Evolutionary conservation across 2,888 invertebrate species (phyloP).

Genomic region (Brenthis ino): DNA sequence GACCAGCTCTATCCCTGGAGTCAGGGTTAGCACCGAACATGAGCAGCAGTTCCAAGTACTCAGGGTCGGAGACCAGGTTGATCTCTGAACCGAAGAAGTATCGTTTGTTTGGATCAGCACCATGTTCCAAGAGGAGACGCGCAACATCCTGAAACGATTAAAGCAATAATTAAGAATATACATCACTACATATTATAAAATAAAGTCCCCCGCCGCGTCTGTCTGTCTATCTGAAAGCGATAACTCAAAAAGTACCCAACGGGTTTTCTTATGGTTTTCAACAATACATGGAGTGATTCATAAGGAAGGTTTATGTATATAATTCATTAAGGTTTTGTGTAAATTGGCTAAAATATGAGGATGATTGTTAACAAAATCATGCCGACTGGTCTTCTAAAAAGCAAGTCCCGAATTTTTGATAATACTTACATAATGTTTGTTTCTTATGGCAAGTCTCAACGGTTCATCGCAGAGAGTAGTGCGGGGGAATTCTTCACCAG

Average conservation of each 20-base stretch:
- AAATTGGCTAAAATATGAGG: not conserved
- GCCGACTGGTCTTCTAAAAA: too few relatives aligned
- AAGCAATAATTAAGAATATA: too few relatives aligned
- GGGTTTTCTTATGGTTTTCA: too few relatives aligned
- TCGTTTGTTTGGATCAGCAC: slow-evolving; percentile 95
- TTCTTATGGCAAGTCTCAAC: slow-evolving; percentile 92
- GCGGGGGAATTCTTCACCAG: slow-evolving; percentile 86
- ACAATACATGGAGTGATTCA: too few relatives aligned
- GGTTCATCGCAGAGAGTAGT: slow-evolving; percentile 93
- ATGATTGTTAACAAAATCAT: too few relatives aligned
- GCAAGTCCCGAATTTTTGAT: too few relatives aligned
- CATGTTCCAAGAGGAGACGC: slow-evolving; percentile 88
- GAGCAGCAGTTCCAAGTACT: slow-evolving; percentile 90
- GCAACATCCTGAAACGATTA: slow-evolving; percentile 80
- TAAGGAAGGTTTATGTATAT: not conserved
- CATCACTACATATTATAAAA: too few relatives aligned
- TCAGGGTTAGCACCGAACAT: slow-evolving; percentile 94
- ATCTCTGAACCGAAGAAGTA: slow-evolving; percentile 96
- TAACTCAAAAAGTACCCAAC: too few relatives aligned
- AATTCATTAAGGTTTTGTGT: not conserved
- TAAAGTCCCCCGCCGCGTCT: too few relatives aligned
- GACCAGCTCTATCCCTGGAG: slow-evolving; percentile 91
- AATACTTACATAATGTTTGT: slow-evolving; percentile 86
- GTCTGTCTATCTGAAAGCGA: too few relatives aligned
- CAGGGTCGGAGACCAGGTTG: slow-evolving; percentile 91